Evolutionary conservation across 2,888 invertebrate species (phyloP).

Genomic region (Saturnia pavonia): DNA sequence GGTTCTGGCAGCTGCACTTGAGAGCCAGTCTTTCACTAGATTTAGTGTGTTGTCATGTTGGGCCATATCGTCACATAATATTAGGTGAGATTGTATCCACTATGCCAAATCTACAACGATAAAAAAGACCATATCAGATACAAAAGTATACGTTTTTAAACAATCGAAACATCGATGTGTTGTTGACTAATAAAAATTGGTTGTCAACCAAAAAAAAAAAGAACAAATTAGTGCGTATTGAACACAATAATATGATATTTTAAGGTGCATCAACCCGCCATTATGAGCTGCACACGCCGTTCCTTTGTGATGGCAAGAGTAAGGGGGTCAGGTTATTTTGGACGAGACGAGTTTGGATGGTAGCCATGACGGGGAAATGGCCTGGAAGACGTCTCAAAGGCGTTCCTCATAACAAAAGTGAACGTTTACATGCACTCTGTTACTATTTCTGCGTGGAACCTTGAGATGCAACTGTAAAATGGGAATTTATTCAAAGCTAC

Average conservation of each 20-base stretch:
- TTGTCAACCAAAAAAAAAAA: not conserved
- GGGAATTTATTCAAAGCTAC: not conserved
- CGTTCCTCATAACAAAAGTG: conserved; percentile 8
- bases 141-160: not conserved
- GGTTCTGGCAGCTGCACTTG: too few species aligned
- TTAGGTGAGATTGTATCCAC: too few species aligned
- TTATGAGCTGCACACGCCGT: not conserved
- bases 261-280: conserved; percentile 7
- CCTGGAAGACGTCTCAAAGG: conserved; percentile 17
- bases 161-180: not conserved
- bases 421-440: conserved; percentile 6
- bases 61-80: too few species aligned
- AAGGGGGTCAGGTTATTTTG: conserved; percentile 15
- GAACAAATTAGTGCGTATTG: not conserved
- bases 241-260: not conserved
- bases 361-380: conserved; percentile 18
- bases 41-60: too few species aligned
- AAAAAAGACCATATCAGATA: too few species aligned
- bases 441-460: not conserved
- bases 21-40: too few species aligned
- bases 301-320: conserved; percentile 7
- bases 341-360: conserved; percentile 16
- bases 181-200: not conserved
- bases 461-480: conserved; percentile 1
- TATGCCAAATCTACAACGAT: too few species aligned